Conservation (phyloP, 2,113 vertebrate genomes). For the Telmatochromis brachygnathus region DNA sequence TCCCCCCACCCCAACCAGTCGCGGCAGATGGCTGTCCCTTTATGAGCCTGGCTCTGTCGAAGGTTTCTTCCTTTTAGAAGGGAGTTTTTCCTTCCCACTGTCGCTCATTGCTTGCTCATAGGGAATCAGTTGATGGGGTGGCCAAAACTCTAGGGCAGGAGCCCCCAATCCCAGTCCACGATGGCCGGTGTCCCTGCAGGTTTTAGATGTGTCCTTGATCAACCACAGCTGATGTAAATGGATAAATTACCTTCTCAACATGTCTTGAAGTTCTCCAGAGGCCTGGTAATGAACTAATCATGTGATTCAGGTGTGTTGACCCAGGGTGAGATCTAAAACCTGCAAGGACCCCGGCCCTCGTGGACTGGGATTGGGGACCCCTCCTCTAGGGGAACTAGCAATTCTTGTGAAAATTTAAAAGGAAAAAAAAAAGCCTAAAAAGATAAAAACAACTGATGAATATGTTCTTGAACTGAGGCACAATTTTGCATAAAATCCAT, state of each 20-base stretch:
- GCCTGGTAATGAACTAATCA: no score
- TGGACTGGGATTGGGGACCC: no score
- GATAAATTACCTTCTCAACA: no score
- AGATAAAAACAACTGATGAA: background rate
- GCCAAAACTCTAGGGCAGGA: background rate
- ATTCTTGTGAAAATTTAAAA: background rate
- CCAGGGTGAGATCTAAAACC: no score
- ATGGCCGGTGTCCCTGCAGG: no score
- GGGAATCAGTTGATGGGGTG: background rate
- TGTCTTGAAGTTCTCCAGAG: no score
- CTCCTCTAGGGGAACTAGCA: background rate
- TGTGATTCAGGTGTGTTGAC: no score
- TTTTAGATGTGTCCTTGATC: no score
- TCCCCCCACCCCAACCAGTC: accelerated
- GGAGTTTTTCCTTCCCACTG: background rate
- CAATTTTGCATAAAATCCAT: background rate
- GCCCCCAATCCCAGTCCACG: no score
- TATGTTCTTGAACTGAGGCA: background rate
- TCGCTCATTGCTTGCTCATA: background rate
- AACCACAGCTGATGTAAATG: no score
- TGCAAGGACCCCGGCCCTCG: accelerated
- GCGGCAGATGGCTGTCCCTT: background rate
- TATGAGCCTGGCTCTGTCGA: background rate
- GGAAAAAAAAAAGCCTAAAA: background rate
- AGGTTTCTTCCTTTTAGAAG: background rate